A percentile compares a stretch with the other conserved stretches of the same genome.
These are phyloP conservation scores for Pseudorhombus dupliciocellatus DNA, from an alignment of 2,113 vertebrate genomes.

Conservation along the genomic window DNA sequence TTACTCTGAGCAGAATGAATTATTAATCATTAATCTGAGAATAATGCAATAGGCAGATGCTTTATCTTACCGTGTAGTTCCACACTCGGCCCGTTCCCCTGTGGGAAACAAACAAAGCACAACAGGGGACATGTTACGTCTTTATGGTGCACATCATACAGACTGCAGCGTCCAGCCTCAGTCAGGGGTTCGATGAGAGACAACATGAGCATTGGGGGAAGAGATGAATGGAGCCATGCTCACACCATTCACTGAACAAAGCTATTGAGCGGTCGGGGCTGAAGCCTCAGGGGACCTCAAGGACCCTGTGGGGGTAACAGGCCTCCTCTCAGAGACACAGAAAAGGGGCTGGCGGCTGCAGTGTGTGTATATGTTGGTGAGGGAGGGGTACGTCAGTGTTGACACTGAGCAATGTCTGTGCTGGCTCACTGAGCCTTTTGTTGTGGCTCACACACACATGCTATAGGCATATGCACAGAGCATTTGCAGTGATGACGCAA, in stretches of 20 bases:
- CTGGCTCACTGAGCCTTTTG: conserved; percentile 74
- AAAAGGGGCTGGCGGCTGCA: conserved; percentile 35
- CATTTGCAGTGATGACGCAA: background rate
- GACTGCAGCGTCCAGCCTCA: conserved; percentile 39
- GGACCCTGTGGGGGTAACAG: conserved; percentile 55
- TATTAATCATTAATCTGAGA: background rate
- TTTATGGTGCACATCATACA: conserved; percentile 46
- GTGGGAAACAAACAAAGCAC: conserved; percentile 42
- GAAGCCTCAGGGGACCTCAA: conserved; percentile 60
- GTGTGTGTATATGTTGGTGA: conserved; percentile 10
- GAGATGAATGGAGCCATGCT: conserved; percentile 66
- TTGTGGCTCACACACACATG: conserved; percentile 44
- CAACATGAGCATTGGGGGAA: conserved; percentile 62
- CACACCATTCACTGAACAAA: conserved; percentile 66
- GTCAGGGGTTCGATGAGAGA: conserved; percentile 54
- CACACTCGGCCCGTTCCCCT: conserved; percentile 97
- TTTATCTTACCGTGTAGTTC: conserved; percentile 93
- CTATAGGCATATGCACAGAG: background rate
- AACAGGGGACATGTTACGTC: conserved; percentile 52
- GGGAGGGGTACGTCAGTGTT: conserved; percentile 55
- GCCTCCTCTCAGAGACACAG: conserved; percentile 39
- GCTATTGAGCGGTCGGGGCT: conserved; percentile 55
- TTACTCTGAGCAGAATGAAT: background rate
- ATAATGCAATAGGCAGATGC: conserved; percentile 9
- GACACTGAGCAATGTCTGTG: conserved; percentile 69